phyloP scores from a whole-genome alignment of 1,140 invertebrate genomes.

The Onthophagus taurus region DNA sequence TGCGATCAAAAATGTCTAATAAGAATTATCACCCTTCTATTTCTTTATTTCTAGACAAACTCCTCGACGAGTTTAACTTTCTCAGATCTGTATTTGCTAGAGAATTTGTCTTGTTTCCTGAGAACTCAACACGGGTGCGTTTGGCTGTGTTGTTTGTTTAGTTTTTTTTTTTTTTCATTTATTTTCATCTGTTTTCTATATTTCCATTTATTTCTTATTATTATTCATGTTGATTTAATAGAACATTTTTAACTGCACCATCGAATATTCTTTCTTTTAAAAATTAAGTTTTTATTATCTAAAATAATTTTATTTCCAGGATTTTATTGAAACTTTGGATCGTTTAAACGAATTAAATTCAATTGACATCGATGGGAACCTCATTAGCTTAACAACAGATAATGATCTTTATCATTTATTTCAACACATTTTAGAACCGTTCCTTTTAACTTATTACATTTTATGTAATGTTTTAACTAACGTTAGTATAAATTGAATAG shows the following conservation, averaged over 20 bases:
- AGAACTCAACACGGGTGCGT: constrained; percentile 29
- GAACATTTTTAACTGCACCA: constrained; percentile 11
- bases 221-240: no score
- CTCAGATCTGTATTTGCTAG: constrained; percentile 44
- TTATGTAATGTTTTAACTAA: constrained; percentile 36
- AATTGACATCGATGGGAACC: constrained; percentile 24
- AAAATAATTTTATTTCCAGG: constrained; percentile 42
- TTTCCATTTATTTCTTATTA: no score
- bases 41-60: constrained; percentile 37
- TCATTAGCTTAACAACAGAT: constrained; percentile 35
- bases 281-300: no score
- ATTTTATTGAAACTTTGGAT: constrained; percentile 41
- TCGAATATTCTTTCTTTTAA: constrained; percentile 4
- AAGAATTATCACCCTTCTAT: no score
- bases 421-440: constrained; percentile 42
- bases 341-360: constrained; percentile 40
- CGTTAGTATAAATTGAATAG: constrained; percentile 22
- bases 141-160: constrained; percentile 10
- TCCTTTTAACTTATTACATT: constrained; percentile 38
- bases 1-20: no score
- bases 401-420: constrained; percentile 39
- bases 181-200: constrained; percentile 11
- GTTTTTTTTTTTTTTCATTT: constrained; percentile 17
- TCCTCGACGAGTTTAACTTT: constrained; percentile 31
- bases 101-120: constrained; percentile 44